These are phyloP conservation scores for Tenthredo livida DNA, from an alignment of 2,888 invertebrate species.

Conservation along the genomic window DNA sequence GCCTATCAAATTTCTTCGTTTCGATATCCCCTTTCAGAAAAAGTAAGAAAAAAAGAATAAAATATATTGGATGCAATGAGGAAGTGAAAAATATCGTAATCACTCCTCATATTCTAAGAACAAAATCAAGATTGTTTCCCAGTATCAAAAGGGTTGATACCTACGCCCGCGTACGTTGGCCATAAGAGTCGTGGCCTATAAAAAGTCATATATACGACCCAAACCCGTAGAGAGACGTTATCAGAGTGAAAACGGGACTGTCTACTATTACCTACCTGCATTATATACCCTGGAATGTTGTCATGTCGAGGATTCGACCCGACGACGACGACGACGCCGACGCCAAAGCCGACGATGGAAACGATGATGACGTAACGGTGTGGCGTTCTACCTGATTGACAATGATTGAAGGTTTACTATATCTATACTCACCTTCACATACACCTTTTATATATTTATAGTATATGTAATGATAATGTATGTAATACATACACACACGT, in stretches of 20 bases:
- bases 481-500: not conserved
- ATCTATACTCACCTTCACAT: not conserved
- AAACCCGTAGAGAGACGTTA: slow-evolving; percentile 25
- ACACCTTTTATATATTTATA: not conserved
- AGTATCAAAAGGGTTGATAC: not conserved
- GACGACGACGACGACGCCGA: not conserved
- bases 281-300: slow-evolving; percentile 41
- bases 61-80: not conserved
- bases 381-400: slow-evolving; percentile 42
- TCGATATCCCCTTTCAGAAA: not conserved
- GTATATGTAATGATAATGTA: not conserved
- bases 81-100: not conserved
- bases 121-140: not conserved
- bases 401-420: slow-evolving; percentile 46
- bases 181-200: not conserved
- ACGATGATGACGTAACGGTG: slow-evolving; percentile 44
- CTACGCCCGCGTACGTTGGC: not conserved
- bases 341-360: not conserved
- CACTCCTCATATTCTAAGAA: not conserved
- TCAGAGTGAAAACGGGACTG: slow-evolving; percentile 41
- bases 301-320: slow-evolving; percentile 2
- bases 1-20: not conserved
- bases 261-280: slow-evolving; percentile 13
- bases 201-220: slow-evolving; percentile 6
- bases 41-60: not conserved